A percentile compares a stretch with the other conserved stretches of the same genome.
Conservation (phyloP, 1,140 invertebrate genomes). For the Philotrypesis tridentata region DNA sequence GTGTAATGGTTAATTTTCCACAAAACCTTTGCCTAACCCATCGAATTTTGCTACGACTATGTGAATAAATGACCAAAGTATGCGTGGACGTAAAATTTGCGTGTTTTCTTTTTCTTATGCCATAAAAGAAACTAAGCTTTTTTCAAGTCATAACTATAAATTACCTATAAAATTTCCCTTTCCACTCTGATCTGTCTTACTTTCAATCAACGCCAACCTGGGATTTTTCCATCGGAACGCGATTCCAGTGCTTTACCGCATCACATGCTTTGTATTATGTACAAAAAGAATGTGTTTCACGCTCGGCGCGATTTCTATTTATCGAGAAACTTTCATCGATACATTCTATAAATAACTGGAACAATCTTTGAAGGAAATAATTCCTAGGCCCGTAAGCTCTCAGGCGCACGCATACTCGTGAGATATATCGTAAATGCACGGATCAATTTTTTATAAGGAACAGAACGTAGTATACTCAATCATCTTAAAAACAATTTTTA, state of each 20-base stretch:
- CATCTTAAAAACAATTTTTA: background rate
- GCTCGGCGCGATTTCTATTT: background rate
- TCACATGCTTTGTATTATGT: background rate
- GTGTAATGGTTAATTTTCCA: background rate
- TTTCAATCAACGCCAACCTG: background rate
- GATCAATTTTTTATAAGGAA: constrained; percentile 52
- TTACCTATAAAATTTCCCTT: background rate
- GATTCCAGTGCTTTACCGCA: background rate
- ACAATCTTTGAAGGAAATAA: constrained; percentile 4
- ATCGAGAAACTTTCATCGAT: background rate
- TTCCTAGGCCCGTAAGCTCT: constrained; percentile 62
- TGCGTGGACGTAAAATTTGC: background rate
- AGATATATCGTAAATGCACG: constrained; percentile 14
- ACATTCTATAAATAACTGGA: background rate
- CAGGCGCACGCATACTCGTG: constrained; percentile 54
- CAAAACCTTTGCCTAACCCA: background rate
- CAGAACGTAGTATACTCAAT: background rate
- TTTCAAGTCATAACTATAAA: background rate
- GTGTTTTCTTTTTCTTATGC: background rate
- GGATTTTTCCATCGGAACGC: background rate
- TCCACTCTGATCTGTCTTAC: background rate
- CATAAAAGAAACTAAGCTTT: background rate
- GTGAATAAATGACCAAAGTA: background rate
- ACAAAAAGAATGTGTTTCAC: constrained; percentile 11
- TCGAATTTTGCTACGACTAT: background rate